Base-by-base conservation (phyloP, 2,113 vertebrate genomes). In the Solea solea region DNA sequence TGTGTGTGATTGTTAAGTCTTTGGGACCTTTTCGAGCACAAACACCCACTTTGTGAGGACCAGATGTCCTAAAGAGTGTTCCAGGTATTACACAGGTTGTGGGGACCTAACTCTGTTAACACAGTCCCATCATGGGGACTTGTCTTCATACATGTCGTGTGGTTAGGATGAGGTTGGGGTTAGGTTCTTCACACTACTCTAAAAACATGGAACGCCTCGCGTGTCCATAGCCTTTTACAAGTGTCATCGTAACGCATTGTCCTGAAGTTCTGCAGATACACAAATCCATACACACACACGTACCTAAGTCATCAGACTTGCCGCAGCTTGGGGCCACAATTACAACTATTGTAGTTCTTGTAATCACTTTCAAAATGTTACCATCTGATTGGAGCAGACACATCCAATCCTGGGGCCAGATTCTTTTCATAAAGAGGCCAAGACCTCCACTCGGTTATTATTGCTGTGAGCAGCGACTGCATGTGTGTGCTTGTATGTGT, bases 371-470 rank as follows among this genome's bases (percentile, higher is more conserved):
- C 76, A 81, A 68, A 86, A 88, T 83, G 53, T 62, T 72, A 52
- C 72, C 50, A 72, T 90, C 76, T 85, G 88, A 93, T 90, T 92
- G 89, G 82, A 91, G 48, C 57, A 83, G 90, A 92, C 88, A 77
- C 40, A 71, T 87, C 74, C 71, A 65, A 76, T 88, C 91, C 90
- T 5, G 53, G 12, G 58, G 90, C 83, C 78, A 89, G 70, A 87
- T 86, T 91, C 74, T 81, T 89, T 86, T 92, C 83, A 89, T 90
- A 83, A 87, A 82, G 72, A 76, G 64, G 69, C 74, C 81, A 74
- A 85, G 86, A 92, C 89, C 90, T 89, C 74, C 48, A 21, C 80
- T 81, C 72, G 58, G 74, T 83, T 86, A 90, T 90, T 89, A 88
- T 83, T 52, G 83, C 87, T 70, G 76, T 81, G 61, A 87, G 86